phyloP scores from a whole-genome alignment of 2,113 vertebrate genomes.

The Sinocyclocheilus maitianheensis region DNA sequence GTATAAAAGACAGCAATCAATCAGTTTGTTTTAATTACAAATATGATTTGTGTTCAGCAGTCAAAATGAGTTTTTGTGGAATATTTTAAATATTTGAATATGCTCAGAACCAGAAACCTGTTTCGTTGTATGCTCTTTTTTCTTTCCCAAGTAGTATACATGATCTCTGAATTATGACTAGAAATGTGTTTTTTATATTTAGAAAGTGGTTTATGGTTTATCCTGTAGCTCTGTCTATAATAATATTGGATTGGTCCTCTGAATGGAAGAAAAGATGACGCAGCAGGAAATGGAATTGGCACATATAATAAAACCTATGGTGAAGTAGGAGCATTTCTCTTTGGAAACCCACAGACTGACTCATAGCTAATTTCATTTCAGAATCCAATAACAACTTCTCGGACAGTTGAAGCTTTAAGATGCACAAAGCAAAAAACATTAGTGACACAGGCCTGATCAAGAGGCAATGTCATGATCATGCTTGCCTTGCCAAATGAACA shows the following conservation, averaged over 20 bases:
- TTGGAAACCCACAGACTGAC: not conserved
- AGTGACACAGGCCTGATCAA: not conserved
- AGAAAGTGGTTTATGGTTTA: not conserved
- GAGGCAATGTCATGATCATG: not conserved
- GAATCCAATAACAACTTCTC: not conserved
- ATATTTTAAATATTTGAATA: not conserved
- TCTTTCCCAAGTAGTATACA: not conserved
- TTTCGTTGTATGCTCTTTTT: not conserved
- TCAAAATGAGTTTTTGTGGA: not conserved
- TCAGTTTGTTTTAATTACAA: not conserved
- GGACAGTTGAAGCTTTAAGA: not conserved
- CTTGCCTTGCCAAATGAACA: not conserved
- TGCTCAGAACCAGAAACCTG: not conserved
- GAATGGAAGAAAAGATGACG: not conserved
- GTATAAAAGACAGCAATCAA: not conserved
- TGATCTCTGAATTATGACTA: not conserved
- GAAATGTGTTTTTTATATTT: not conserved
- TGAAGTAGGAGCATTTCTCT: not conserved
- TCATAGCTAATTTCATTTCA: conserved; percentile 14
- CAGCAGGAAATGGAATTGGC: not conserved
- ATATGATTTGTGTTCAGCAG: not conserved
- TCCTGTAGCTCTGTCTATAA: not conserved
- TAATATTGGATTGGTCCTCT: not conserved
- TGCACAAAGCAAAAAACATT: not conserved
- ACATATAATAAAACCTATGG: not conserved